Evolutionary conservation across 2,888 invertebrate genomes (phyloP).

Genomic region (Baccha elongata): DNA sequence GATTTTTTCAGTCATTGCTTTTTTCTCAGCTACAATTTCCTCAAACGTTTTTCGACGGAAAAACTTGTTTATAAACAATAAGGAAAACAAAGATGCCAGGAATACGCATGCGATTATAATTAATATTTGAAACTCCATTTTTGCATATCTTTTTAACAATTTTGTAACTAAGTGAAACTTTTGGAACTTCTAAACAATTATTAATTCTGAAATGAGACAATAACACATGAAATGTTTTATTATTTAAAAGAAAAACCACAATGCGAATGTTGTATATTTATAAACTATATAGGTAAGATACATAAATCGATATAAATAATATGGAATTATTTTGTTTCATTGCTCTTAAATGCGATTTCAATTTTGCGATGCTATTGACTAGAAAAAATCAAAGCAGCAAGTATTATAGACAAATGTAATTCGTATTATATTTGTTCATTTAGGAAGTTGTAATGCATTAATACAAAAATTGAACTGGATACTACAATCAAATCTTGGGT

Average conservation of each 20-base stretch:
- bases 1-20: conserved; percentile 81
- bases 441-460: too few relatives aligned
- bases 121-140: conserved; percentile 82
- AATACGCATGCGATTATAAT: conserved; percentile 82
- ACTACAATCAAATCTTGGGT: too few relatives aligned
- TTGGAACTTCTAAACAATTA: conserved; percentile 37
- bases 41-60: conserved; percentile 82
- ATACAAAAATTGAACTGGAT: too few relatives aligned
- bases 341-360: neutral
- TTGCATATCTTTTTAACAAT: conserved; percentile 79
- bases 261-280: too few relatives aligned
- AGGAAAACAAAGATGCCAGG: conserved; percentile 80
- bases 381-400: too few relatives aligned
- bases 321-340: conserved; percentile 15
- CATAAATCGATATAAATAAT: conserved; percentile 47
- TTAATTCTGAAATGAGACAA: conserved; percentile 54
- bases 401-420: too few relatives aligned
- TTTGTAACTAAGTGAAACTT: conserved; percentile 39
- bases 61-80: conserved; percentile 81
- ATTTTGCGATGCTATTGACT: too few relatives aligned
- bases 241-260: conserved; percentile 2
- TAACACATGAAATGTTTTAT: conserved; percentile 10
- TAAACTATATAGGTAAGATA: neutral
- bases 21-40: conserved; percentile 82
- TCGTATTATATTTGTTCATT: too few relatives aligned